Evolutionary conservation across 1,140 invertebrate genomes (phyloP), one percentile per base, ranked within the genome.

Genomic region (Geopemphigus sp.): DNA sequence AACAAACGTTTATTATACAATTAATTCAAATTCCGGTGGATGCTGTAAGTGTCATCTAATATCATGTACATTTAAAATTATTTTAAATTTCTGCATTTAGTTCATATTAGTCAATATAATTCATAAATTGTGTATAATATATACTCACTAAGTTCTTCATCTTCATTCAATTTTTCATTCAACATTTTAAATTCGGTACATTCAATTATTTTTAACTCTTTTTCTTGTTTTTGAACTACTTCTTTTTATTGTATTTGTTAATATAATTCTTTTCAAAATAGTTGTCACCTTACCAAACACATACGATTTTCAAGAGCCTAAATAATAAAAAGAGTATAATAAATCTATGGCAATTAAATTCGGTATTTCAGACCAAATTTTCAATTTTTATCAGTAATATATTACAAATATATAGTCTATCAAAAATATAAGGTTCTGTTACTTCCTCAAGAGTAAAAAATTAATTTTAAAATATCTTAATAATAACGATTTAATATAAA

Each of bases 161-260:
- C 57, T 59, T 76, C n/a, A 15, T 61, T 15, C 11, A 78, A 50
- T 17, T 78, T 15, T 47, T 78, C 22, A 6, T 45, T 78, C 10
- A 61, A 47, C 5, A 22, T 78, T 19, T 63, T 78, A 12, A 63
- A 19, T 1, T 61, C 24, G 1, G 12, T 47, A 24, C 39, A n/a
- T 78, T 78, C 74, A 15, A 63, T 26, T 11, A 11, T 26, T 78
- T 78, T 78, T n/a, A 61, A 47, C 17, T 29, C 74, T 47, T 78
- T 61, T 45, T 78, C 39, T 15, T 63, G n/a, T 61, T 78, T 26
- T 78, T 14, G 22, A 15, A 24, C 6, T 19, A 15, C 5, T 26
- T 59, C 39, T 61, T 78, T 78, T 63, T 47, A 5, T 63, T 14
- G 5, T 15, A 78, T 22, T 50, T 78, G 74, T 1, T 78, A 15